These are phyloP conservation scores for Sebastolobus alascanus DNA, from an alignment of 2,797 vertebrate genomes.

Conservation along the genomic window DNA sequence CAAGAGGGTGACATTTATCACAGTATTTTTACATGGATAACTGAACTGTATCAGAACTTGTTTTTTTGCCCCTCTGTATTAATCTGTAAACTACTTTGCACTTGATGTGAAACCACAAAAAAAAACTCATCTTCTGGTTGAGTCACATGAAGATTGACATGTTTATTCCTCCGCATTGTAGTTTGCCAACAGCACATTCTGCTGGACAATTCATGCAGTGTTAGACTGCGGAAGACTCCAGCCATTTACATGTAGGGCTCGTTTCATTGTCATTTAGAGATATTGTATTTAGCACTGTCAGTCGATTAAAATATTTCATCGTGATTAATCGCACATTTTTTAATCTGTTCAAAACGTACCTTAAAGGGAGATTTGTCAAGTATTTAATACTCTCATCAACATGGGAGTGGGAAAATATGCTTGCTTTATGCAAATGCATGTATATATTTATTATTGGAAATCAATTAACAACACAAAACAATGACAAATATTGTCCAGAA, in stretches of 20 bases:
- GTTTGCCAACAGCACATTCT: conserved; percentile 67
- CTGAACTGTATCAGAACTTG: neutral
- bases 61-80: neutral
- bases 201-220: conserved; percentile 53
- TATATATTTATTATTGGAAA: no score
- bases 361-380: no score
- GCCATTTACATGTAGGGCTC: neutral
- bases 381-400: no score
- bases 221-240: neutral
- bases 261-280: neutral
- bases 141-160: conserved; percentile 12
- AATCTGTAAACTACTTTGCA: neutral
- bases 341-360: no score
- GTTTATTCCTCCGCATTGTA: neutral
- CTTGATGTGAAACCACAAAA: neutral
- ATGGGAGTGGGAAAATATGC: no score
- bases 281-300: no score
- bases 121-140: neutral
- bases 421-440: no score
- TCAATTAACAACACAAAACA: no score
- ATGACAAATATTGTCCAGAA: no score
- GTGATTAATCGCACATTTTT: no score
- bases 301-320: no score
- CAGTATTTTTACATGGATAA: neutral
- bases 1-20: neutral